These are phyloP conservation scores for Cerceris ruficornis DNA, from an alignment of 2,888 invertebrate species.

Conservation along the genomic window DNA sequence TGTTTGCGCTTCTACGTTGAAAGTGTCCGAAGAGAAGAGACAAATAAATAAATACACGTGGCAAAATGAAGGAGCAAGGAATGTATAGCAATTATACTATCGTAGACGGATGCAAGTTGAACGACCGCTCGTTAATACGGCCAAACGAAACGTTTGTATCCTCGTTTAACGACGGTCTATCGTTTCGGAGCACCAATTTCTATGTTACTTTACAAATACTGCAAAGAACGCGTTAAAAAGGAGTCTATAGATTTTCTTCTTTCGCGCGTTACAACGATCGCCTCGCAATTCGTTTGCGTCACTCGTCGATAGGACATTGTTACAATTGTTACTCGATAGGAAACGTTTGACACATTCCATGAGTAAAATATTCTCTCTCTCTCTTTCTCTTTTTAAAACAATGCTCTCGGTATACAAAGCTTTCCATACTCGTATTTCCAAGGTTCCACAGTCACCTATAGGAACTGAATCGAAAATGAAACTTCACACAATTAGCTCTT, in stretches of 20 bases:
- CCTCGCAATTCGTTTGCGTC: not conserved
- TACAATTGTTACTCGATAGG: too few relatives aligned
- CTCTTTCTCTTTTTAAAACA: too few relatives aligned
- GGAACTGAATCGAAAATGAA: conserved; percentile 58
- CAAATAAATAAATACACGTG: conserved; percentile 15
- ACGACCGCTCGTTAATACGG: conserved; percentile 12
- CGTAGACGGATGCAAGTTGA: conserved; percentile 3
- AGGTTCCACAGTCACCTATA: conserved; percentile 22
- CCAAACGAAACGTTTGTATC: conserved; percentile 16
- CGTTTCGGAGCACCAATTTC: conserved; percentile 35
- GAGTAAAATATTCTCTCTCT: too few relatives aligned
- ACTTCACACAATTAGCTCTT: conserved; percentile 34
- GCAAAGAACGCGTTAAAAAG: conserved; percentile 16
- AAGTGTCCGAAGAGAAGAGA: not conserved
- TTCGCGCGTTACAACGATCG: not conserved
- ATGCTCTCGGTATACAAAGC: not conserved
- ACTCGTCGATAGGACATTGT: too few relatives aligned
- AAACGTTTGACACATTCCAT: too few relatives aligned
- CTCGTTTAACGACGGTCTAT: conserved; percentile 11
- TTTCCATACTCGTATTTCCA: conserved; percentile 1
- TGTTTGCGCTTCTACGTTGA: not conserved
- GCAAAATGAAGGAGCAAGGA: conserved; percentile 53
- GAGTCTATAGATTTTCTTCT: not conserved
- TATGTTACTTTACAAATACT: conserved; percentile 40
- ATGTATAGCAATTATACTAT: conserved; percentile 56